Percentiles rank a stretch among this genome's conserved stretches.
phyloP scores from a whole-genome alignment of 2,797 vertebrate species.

The Denticeps clupeoides region DNA sequence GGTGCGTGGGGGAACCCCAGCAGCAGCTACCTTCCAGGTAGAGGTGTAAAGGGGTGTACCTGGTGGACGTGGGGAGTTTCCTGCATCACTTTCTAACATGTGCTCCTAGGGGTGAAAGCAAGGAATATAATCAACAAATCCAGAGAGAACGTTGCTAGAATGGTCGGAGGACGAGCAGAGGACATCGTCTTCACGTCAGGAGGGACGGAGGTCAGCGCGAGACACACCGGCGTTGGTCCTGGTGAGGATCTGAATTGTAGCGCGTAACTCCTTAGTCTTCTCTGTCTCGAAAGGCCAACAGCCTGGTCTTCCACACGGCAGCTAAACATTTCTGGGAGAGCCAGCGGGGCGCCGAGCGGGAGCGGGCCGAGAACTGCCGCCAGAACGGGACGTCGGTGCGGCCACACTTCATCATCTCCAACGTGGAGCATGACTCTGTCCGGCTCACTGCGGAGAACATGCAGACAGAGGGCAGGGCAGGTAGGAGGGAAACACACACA shows the following conservation, averaged over 20 bases:
- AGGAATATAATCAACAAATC: constrained; percentile 66
- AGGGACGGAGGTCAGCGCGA: constrained; percentile 77
- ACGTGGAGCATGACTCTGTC: constrained; percentile 85
- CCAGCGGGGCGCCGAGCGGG: constrained; percentile 12
- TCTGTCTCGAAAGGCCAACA: constrained; percentile 68
- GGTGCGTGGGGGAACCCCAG: constrained; percentile 95
- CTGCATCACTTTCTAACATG: background rate
- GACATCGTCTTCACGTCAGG: constrained; percentile 90
- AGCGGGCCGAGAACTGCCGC: background rate
- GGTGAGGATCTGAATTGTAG: background rate
- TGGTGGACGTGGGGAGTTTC: background rate
- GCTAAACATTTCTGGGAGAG: constrained; percentile 61
- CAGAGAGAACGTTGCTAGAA: constrained; percentile 69
- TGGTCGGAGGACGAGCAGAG: constrained; percentile 70
- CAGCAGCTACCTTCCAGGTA: constrained; percentile 77
- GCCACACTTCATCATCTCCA: constrained; percentile 76
- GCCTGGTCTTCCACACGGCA: constrained; percentile 75
- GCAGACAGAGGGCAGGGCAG: constrained; percentile 53
- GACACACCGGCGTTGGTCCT: background rate
- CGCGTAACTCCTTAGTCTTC: background rate
- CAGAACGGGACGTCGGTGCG: constrained; percentile 16
- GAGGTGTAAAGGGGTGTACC: constrained; percentile 1
- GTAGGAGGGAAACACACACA: constrained; percentile 42
- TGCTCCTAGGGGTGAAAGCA: constrained; percentile 65
- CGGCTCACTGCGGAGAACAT: constrained; percentile 66